Base-by-base conservation (phyloP, 1,140 invertebrate genomes). In the Coenobita brevimanus region DNA sequence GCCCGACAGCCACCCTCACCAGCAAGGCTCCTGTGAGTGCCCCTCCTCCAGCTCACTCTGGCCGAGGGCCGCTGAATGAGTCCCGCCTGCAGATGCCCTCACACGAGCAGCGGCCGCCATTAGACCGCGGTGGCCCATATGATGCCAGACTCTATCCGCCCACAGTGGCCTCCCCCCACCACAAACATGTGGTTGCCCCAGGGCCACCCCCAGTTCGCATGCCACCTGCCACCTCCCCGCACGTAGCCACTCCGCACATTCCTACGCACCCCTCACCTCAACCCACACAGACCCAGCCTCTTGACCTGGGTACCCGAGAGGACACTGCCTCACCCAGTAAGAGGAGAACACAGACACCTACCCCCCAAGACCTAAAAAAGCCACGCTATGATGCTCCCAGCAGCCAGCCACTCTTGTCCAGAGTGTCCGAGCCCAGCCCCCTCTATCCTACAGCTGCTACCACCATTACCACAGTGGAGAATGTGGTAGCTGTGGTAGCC, bases 391-490 rank as follows among this genome's bases (percentile, higher is more conserved):
- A 94, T 89, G 92, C 92, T 91, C 81, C 91, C 27, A 91, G 90
- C 30, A 89, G 85, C 43, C 93, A 73, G 91, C 94, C 76, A 50
- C 87, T 94, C 36, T 91, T 95, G n/a, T 93, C 95, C 21, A 92
- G 94, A 86, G 95, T 95, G 8, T 94, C 94, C 90, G 95, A 95
- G 90, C 94, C 95, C 0, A 95, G 94, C 91, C 95, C 95, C 2
- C 92, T 96, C n/a, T 95, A 96, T 64, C 95, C 95, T 1, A 94
- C 94, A 88, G 95, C 95, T 1, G 95, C 95, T 1, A 96, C 95
- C 1, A 95, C 95, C 15, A 96, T 96, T 64, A 96, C 95, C 13
- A 94, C 95, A 0, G 94, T 95, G n/a, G 95, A 95, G 21, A 95
- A 95, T 89, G 94, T 94, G 0, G 94, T 94, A 0, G 90, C 90